These are phyloP conservation scores for Erebia epiphron DNA, from an alignment of 2,888 invertebrate genomes.

Conservation along the genomic window DNA sequence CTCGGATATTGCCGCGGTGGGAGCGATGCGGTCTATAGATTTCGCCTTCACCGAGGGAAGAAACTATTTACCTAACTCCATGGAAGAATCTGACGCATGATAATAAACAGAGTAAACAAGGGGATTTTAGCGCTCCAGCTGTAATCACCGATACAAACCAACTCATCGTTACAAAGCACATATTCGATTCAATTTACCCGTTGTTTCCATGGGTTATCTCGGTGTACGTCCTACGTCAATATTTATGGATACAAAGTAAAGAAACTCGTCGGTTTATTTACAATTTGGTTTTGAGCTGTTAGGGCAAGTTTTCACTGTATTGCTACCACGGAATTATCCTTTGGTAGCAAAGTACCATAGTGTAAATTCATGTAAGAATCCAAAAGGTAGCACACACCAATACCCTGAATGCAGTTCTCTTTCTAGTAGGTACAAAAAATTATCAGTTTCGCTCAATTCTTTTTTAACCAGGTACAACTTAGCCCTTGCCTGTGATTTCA, in stretches of 20 bases:
- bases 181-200: slow-evolving; percentile 61
- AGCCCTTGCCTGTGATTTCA: too few relatives aligned
- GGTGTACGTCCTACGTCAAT: slow-evolving; percentile 70
- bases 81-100: slow-evolving; percentile 44
- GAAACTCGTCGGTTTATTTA: slow-evolving; percentile 52
- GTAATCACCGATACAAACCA: slow-evolving; percentile 70
- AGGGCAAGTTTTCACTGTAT: slow-evolving; percentile 44
- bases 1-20: slow-evolving; percentile 58
- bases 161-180: slow-evolving; percentile 54
- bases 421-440: too few relatives aligned
- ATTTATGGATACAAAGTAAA: slow-evolving; percentile 63
- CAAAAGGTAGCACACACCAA: not conserved
- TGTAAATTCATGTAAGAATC: not conserved
- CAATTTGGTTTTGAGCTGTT: slow-evolving; percentile 43
- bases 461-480: too few relatives aligned
- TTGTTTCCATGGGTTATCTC: slow-evolving; percentile 68
- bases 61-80: slow-evolving; percentile 23
- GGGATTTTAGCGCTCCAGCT: slow-evolving; percentile 63
- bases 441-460: too few relatives aligned
- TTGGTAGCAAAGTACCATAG: not conserved
- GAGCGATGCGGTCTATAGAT: slow-evolving; percentile 47
- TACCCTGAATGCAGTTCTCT: too few relatives aligned
- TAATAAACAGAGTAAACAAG: slow-evolving; percentile 67
- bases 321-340: slow-evolving; percentile 43
- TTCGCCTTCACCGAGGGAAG: slow-evolving; percentile 32